Evolutionary conservation across 2,113 vertebrate species (phyloP).

Genomic region (Tenebrosternarchus preto): DNA sequence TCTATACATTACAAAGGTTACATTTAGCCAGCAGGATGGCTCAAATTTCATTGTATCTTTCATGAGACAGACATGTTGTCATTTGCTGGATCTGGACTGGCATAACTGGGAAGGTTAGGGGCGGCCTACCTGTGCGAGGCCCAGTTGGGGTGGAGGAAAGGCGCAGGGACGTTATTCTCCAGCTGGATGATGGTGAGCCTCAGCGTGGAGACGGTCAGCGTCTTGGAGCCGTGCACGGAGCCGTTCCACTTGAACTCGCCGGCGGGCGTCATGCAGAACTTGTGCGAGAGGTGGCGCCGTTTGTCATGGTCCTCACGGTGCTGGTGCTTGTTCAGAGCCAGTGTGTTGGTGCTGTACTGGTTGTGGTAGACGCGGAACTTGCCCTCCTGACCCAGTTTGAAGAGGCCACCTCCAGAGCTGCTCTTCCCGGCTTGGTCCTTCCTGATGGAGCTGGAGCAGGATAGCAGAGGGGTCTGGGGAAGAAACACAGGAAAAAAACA

Average conservation of each 20-base stretch:
- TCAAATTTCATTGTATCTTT: no score
- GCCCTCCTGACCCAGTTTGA: conserved; percentile 95
- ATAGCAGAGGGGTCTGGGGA: conserved; percentile 29
- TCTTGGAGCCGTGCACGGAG: conserved; percentile 91
- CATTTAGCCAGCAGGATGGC: no score
- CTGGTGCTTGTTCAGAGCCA: conserved; percentile 97
- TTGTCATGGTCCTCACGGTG: conserved; percentile 98
- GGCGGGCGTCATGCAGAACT: conserved; percentile 92
- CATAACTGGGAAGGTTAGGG: no score
- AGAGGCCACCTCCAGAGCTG: conserved; percentile 79
- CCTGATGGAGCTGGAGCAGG: conserved; percentile 68
- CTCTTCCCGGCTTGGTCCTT: conserved; percentile 84
- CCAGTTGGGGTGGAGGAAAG: conserved; percentile 98
- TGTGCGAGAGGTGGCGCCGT: conserved; percentile 93
- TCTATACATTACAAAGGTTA: no score
- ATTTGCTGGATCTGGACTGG: no score
- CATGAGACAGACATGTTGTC: no score
- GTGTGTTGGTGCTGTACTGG: conserved; percentile 93
- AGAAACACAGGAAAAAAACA: not conserved
- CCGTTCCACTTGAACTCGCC: conserved; percentile 98
- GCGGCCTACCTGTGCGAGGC: conserved; percentile 91
- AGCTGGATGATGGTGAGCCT: conserved; percentile 95
- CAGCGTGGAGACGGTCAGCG: conserved; percentile 91
- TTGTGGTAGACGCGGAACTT: conserved; percentile 98
- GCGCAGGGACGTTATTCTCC: conserved; percentile 91